A percentile compares a stretch with the other conserved stretches of the same genome.
Evolutionary conservation across 2,888 invertebrate genomes (phyloP).

Genomic region (Machimus atricapillus): DNA sequence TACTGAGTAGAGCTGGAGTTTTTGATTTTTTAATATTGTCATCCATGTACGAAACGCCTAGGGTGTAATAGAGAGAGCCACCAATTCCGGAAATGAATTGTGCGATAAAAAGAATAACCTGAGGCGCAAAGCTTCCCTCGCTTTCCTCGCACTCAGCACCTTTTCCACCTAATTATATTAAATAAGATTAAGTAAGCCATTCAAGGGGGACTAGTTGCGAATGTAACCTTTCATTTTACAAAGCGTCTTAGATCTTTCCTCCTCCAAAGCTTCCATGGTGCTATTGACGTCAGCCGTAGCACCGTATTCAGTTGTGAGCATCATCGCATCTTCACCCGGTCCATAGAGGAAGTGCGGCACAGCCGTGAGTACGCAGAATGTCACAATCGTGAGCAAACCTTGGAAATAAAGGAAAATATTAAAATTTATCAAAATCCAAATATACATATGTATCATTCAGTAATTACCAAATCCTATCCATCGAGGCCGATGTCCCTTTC

Average conservation of each 20-base stretch:
- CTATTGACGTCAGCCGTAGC: constrained; percentile 55
- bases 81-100: constrained; percentile 77
- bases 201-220: background rate
- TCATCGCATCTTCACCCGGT: constrained; percentile 71
- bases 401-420: background rate
- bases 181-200: background rate
- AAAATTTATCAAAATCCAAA: background rate
- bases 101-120: constrained; percentile 70
- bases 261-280: constrained; percentile 60
- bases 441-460: background rate
- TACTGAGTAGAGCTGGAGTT: constrained; percentile 74
- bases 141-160: constrained; percentile 63
- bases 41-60: constrained; percentile 78
- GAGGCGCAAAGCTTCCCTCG: constrained; percentile 69
- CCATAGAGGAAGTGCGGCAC: constrained; percentile 75
- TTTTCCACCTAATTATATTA: constrained; percentile 39
- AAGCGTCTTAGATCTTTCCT: constrained; percentile 66
- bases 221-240: constrained; percentile 63
- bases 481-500: constrained; percentile 74
- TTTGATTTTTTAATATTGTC: constrained; percentile 78
- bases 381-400: constrained; percentile 67
- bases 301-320: constrained; percentile 69
- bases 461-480: constrained; percentile 70
- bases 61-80: constrained; percentile 72
- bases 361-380: constrained; percentile 72